Evolutionary conservation across 2,797 vertebrate genomes (phyloP).

Genomic region (Crypturellus tataupa): DNA sequence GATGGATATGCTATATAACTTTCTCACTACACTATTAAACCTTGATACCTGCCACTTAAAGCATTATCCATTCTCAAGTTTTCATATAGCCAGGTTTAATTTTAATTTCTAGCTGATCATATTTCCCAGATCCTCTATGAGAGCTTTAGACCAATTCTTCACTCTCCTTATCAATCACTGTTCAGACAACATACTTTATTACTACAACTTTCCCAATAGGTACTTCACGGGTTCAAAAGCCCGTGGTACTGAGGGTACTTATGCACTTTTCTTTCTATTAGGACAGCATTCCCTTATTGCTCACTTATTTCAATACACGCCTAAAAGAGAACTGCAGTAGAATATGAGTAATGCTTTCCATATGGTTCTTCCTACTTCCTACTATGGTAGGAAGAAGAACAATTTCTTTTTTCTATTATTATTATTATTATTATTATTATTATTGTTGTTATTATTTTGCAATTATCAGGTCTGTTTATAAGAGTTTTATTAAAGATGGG

Average conservation of each 20-base stretch:
- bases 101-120: background rate
- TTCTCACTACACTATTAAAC: background rate
- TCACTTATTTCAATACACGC: background rate
- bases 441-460: background rate
- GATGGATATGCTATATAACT: background rate
- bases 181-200: background rate
- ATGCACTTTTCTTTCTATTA: background rate
- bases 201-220: background rate
- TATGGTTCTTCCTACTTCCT: no score
- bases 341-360: background rate
- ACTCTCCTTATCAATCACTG: background rate
- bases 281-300: background rate
- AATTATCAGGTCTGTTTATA: constrained; percentile 29
- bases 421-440: background rate
- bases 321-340: background rate
- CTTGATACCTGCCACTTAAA: background rate
- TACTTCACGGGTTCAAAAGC: background rate
- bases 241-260: background rate
- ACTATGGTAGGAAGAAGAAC: background rate
- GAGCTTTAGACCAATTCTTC: background rate
- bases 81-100: background rate
- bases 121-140: background rate
- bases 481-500: constrained; percentile 12
- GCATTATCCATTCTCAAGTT: rapidly evolving
- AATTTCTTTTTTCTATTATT: background rate